These are phyloP conservation scores for Aphidius ervi DNA, from an alignment of 1,140 invertebrate genomes.

Conservation along the genomic window DNA sequence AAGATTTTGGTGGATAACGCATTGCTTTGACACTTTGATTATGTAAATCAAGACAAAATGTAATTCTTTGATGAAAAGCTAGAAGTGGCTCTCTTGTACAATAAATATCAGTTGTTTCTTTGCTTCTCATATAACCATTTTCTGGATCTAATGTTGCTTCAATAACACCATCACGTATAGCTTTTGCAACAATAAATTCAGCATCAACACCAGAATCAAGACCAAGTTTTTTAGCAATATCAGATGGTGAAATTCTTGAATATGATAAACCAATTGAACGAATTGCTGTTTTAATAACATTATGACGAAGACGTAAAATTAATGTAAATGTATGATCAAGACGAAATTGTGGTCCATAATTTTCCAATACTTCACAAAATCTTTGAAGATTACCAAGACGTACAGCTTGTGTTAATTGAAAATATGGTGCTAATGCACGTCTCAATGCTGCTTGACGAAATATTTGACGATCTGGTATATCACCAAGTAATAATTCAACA, in stretches of 20 bases:
- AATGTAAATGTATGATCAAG: constrained; percentile 91
- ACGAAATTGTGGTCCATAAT: constrained; percentile 82
- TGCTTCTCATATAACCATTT: constrained; percentile 94
- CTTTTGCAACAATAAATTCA: constrained; percentile 98
- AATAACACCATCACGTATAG: constrained; percentile 98
- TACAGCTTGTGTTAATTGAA: constrained; percentile 96
- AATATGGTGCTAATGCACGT: constrained; percentile 88
- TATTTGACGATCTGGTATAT: constrained; percentile 91
- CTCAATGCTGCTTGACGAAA: constrained; percentile 84
- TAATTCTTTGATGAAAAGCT: constrained; percentile 96
- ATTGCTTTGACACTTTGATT: constrained; percentile 98
- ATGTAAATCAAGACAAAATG: constrained; percentile 95
- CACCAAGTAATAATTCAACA: constrained; percentile 92
- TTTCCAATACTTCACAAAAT: constrained; percentile 87
- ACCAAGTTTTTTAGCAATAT: constrained; percentile 91
- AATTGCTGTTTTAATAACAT: constrained; percentile 99
- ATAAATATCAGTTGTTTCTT: constrained; percentile 96
- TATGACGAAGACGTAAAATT: constrained; percentile 91
- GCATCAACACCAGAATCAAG: constrained; percentile 95
- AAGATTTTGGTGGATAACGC: constrained; percentile 98
- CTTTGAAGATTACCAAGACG: constrained; percentile 88
- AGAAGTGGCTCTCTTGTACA: constrained; percentile 94
- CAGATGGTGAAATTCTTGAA: constrained; percentile 89
- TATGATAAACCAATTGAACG: constrained; percentile 95
- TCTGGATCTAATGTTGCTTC: constrained; percentile 95